phyloP scores from a whole-genome alignment of 1,140 invertebrate species.

The Polypedilum pembai region DNA sequence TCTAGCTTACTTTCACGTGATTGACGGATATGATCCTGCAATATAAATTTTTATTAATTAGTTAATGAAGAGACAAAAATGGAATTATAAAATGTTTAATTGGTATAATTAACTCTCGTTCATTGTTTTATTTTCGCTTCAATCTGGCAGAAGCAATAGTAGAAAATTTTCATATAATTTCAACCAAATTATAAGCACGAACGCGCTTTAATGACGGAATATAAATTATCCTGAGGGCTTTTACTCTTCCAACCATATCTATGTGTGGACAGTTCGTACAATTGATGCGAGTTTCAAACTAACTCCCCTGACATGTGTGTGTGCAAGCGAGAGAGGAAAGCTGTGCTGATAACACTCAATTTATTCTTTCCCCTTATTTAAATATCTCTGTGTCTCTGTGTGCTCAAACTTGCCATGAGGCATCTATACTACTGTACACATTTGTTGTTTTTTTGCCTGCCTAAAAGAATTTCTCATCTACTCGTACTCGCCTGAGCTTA shows the following conservation, averaged over 20 bases:
- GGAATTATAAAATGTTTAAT: neutral
- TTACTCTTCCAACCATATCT: neutral
- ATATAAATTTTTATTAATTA: conserved; percentile 33
- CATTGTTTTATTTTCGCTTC: neutral
- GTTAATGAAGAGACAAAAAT: neutral
- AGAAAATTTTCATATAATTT: neutral
- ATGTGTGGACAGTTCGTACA: neutral
- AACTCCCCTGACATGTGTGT: neutral
- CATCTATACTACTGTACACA: neutral
- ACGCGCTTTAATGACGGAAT: conserved; percentile 20
- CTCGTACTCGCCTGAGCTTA: neutral
- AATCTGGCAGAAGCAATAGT: neutral
- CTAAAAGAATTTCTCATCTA: conserved; percentile 29
- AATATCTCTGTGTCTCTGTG: neutral
- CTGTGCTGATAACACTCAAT: conserved; percentile 21
- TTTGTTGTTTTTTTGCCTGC: neutral
- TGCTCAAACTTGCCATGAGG: neutral
- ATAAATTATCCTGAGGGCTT: conserved; percentile 22
- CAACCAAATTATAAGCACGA: conserved; percentile 23
- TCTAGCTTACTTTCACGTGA: conserved; percentile 68
- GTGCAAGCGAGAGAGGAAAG: neutral
- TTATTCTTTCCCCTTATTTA: neutral
- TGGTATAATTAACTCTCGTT: conserved; percentile 2
- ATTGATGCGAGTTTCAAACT: too few species aligned
- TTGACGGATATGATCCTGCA: conserved; percentile 68